Evolutionary conservation across 2,797 vertebrate genomes (phyloP), one percentile per base, ranked within the genome.

Genomic region (Cynodonichthys magdalenae): DNA sequence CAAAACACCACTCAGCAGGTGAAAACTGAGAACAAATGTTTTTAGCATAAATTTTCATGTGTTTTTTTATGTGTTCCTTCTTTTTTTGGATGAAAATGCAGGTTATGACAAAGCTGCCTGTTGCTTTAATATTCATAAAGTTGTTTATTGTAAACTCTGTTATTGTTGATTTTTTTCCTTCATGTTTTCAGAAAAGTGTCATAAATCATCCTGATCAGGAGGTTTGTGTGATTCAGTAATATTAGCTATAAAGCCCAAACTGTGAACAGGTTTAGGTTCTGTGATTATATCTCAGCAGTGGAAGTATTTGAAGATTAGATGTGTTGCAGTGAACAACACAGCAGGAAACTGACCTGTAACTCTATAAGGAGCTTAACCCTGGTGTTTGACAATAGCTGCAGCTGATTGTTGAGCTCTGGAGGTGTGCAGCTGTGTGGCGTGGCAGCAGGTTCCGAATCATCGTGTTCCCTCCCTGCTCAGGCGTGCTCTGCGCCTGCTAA

Each of bases 381-480:
- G 60, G 28, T 19, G 14, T n/a, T 54, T 62, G 36, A 61, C 66
- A 63, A 27, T 53, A 44, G 65, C 15, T 75, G 60, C 74, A 76
- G 61, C 46, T 73, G 66, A 72, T 47, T 69, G 61, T 71, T 68
- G 53, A 41, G 53, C 57, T 64, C 53, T 45, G 39, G 31, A 57
- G 29, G 57, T 28, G n/a, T 10, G 46, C 56, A 60, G 67, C 45
- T 70, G 74, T 69, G 66, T 44, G 53, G 68, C 60, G 60, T 46
- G 64, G 63, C 67, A 64, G 71, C 68, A 55, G 64, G 50, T 66
- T 71, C 76, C 36, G 48, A 59, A 19, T 31, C 27, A 15, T n/a
- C 57, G 60, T 27, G 44, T 76, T 67, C 66, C 72, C 79, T 83
- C 78, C 73, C 59, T 39, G 66, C 24, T 60, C 64, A 70, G 34